These are phyloP conservation scores for Lissocephala sabroskyi DNA, from an alignment of 2,888 invertebrate species.

Conservation along the genomic window DNA sequence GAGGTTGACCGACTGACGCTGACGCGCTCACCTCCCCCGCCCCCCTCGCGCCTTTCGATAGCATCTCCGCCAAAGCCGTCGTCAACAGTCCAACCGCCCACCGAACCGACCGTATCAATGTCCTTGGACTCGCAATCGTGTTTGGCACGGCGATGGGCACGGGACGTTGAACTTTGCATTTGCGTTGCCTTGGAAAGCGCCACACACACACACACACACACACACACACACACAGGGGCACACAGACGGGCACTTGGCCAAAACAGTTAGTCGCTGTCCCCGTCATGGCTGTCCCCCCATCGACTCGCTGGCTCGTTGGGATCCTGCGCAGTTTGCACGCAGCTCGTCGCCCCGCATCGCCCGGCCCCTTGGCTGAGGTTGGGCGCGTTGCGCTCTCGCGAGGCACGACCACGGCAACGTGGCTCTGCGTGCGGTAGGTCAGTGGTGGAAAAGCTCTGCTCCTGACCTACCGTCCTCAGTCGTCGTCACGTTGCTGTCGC, in stretches of 20 bases:
- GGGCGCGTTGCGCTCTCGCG: too few species aligned
- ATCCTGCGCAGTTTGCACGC: constrained; percentile 39
- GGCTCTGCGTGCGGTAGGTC: constrained; percentile 53
- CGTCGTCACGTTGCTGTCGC: constrained; percentile 6
- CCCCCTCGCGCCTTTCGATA: too few species aligned
- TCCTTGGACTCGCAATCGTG: constrained; percentile 57
- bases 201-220: constrained; percentile 7
- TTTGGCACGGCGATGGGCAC: constrained; percentile 22
- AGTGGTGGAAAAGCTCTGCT: constrained; percentile 24
- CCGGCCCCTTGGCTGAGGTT: too few species aligned
- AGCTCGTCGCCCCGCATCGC: too few species aligned
- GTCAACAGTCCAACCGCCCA: too few species aligned
- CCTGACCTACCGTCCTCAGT: constrained; percentile 49
- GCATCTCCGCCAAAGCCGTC: too few species aligned
- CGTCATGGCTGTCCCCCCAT: not conserved
- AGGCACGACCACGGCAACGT: too few species aligned
- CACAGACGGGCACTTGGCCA: too few species aligned
- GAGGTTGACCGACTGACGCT: too few species aligned
- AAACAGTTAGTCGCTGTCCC: not conserved
- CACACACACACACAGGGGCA: constrained; percentile 5
- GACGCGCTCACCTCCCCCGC: too few species aligned
- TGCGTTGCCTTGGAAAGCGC: constrained; percentile 47
- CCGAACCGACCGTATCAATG: constrained; percentile 30
- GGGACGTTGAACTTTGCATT: constrained; percentile 56
- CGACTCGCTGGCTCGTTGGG: constrained; percentile 1